Evolutionary conservation across 2,797 vertebrate species (phyloP), one percentile per base, ranked within the genome.

Genomic region (Heteromormyrus szaboi): DNA sequence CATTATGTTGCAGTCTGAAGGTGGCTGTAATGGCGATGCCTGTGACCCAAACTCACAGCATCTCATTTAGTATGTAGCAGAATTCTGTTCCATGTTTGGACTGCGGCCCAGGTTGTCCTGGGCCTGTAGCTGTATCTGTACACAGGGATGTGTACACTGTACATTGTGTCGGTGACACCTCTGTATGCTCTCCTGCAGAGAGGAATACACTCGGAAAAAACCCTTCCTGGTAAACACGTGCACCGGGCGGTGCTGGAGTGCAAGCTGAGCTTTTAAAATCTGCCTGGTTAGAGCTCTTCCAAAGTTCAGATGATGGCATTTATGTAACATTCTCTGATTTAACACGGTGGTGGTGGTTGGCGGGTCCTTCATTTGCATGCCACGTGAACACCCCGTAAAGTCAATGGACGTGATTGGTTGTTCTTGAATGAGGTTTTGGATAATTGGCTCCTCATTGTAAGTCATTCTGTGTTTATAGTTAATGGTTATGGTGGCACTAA

Each of bases 221-320:
- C 3, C 7, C 4, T 62, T 41, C 17, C 8, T 4, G 19, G 5
- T 41, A 22, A 25, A 19, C 11, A 6, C 44, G 4, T 14, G 7
- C n/a, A 11, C 51, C 0, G 14, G 50, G 0, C 41, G 11, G 4
- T 11, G 41, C 51, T 46, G 11, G 0, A 41, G 12, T 44, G 50
- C 9, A 53, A 56, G 53, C 33, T 19, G 51, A 41, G 46, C 85
- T 83, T 89, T 87, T 41, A 83, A 19, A 44, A 54, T 48, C 12
- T 51, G 68, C 44, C 53, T 2, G 4, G 86, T 72, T 76, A 79
- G 14, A 9, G 37, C 22, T 65, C 81, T 72, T 44, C 51, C 33
- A 89, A 89, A 87, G 88, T 85, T 89, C 62, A 81, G 48, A 33
- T 51, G 17, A n/a, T 56, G 72, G n/a, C 37, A 79, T 87, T 87